phyloP scores from a whole-genome alignment of 2,797 vertebrate species.

The Eidolon dupreanum region DNA sequence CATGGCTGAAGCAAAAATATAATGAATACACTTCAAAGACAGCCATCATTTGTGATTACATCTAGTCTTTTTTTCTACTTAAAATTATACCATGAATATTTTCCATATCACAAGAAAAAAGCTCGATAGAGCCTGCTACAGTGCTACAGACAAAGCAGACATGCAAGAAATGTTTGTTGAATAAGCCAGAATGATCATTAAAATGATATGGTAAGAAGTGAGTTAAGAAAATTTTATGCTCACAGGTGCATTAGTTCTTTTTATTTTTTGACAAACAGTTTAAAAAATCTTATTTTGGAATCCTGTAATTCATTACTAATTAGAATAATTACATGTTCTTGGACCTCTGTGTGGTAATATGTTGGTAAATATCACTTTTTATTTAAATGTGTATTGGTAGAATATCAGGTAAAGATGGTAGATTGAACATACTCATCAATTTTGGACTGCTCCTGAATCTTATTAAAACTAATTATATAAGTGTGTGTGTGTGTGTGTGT shows the following conservation, averaged over 20 bases:
- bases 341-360: neutral
- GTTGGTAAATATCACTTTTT: neutral
- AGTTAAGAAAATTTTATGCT: neutral
- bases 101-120: neutral
- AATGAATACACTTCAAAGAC: neutral
- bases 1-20: neutral
- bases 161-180: neutral
- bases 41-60: neutral
- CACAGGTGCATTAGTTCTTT: neutral
- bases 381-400: neutral
- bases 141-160: neutral
- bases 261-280: neutral
- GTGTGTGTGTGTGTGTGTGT: too few relatives aligned
- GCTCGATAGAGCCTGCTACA: neutral
- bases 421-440: neutral
- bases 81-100: neutral
- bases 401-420: neutral
- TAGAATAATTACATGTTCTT: neutral
- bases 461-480: neutral
- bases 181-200: neutral
- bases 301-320: neutral
- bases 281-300: neutral
- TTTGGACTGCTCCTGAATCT: neutral
- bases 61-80: neutral
- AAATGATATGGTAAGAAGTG: neutral